Evolutionary conservation across 1,140 invertebrate species (phyloP).

Genomic region (Eumeta japonica): DNA sequence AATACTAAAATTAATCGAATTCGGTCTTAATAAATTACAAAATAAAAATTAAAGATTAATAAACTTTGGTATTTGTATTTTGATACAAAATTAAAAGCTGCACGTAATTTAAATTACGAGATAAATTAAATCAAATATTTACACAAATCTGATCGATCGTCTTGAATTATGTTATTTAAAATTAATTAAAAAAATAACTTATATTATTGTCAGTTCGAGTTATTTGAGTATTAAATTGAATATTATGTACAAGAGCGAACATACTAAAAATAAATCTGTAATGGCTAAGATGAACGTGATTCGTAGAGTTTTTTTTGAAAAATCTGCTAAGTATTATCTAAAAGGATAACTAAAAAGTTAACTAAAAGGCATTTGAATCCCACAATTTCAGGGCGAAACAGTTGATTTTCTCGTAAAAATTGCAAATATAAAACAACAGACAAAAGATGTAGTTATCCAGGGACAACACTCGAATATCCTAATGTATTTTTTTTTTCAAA

Average conservation of each 20-base stretch:
- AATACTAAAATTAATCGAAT: constrained; percentile 33
- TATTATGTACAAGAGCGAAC: constrained; percentile 37
- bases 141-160: constrained; percentile 37
- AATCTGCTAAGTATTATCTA: constrained; percentile 8
- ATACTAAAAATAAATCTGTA: constrained; percentile 18
- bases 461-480: constrained; percentile 43
- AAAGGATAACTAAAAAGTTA: constrained; percentile 4
- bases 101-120: constrained; percentile 30
- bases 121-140: constrained; percentile 43
- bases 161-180: constrained; percentile 43
- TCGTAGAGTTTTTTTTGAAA: constrained; percentile 13
- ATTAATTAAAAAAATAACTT: constrained; percentile 35
- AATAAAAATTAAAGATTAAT: constrained; percentile 48
- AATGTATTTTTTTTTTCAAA: constrained; percentile 26
- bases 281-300: constrained; percentile 12
- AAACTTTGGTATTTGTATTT: constrained; percentile 56
- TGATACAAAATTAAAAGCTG: constrained; percentile 51
- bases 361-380: constrained; percentile 11
- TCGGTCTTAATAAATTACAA: constrained; percentile 48
- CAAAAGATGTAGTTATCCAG: constrained; percentile 21
- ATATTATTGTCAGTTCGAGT: constrained; percentile 53
- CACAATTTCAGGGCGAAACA: constrained; percentile 26
- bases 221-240: constrained; percentile 44
- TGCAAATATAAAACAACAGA: constrained; percentile 16
- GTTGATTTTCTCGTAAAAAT: constrained; percentile 10